A percentile compares a stretch with the other conserved stretches of the same genome.
Evolutionary conservation across 1,140 invertebrate genomes (phyloP).

Genomic region (Mya arenaria): DNA sequence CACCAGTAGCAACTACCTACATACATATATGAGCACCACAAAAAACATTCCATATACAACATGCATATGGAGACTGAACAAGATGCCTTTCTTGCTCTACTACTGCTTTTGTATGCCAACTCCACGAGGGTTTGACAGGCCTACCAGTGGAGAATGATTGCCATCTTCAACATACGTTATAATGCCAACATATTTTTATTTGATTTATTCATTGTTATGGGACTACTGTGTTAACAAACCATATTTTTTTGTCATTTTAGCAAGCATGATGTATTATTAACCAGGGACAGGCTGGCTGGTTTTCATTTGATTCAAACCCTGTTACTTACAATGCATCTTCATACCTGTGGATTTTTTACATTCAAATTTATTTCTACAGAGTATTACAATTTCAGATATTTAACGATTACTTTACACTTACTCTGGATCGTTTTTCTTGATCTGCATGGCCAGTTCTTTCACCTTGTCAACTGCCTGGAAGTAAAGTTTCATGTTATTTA

Average conservation of each 20-base stretch:
- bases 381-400: too few species aligned
- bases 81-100: too few species aligned
- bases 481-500: conserved; percentile 45
- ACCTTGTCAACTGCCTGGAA: conserved; percentile 90
- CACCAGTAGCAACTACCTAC: too few species aligned
- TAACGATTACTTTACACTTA: too few species aligned
- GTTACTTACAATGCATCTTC: too few species aligned
- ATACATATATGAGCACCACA: background rate
- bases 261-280: background rate
- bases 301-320: too few species aligned
- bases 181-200: background rate
- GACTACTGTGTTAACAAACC: background rate
- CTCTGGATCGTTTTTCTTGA: conserved; percentile 81
- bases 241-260: background rate
- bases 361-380: too few species aligned
- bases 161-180: background rate
- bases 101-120: background rate
- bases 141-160: background rate
- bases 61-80: too few species aligned
- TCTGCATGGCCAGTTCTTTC: conserved; percentile 91
- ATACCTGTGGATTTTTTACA: too few species aligned
- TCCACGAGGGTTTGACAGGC: background rate
- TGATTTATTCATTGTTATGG: too few species aligned
- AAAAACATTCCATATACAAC: too few species aligned
- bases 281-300: background rate